phyloP scores from a whole-genome alignment of 2,797 vertebrate species.

The Leuciscus waleckii region DNA sequence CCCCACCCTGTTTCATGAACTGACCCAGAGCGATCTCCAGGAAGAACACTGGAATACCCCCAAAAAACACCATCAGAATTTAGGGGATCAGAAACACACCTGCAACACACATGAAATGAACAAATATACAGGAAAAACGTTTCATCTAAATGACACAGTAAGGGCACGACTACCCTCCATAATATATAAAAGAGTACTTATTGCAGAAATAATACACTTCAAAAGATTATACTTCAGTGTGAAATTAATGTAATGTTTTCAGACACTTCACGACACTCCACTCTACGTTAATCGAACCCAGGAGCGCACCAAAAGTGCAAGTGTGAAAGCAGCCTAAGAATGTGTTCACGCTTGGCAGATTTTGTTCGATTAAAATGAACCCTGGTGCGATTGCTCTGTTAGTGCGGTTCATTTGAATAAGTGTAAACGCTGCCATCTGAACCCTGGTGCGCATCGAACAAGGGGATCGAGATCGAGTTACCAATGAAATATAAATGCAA shows the following conservation, averaged over 20 bases:
- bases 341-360: no score
- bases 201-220: background rate
- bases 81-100: conserved; percentile 93
- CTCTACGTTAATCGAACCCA: no score
- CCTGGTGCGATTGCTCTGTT: no score
- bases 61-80: conserved; percentile 88
- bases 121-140: background rate
- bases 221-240: background rate
- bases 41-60: conserved; percentile 92
- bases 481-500: no score
- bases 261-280: no score
- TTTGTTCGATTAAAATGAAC: no score
- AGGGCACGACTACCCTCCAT: background rate
- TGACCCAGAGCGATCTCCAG: conserved; percentile 91
- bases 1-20: conserved; percentile 93
- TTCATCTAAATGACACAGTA: background rate
- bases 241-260: background rate
- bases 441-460: no score
- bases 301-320: no score
- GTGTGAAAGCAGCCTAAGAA: no score
- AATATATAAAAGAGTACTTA: background rate
- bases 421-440: no score
- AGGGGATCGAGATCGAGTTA: no score
- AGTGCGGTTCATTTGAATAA: no score
- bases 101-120: conserved; percentile 63